These are phyloP conservation scores for Diabrotica undecimpunctata DNA, from an alignment of 1,140 invertebrate species.

Conservation along the genomic window DNA sequence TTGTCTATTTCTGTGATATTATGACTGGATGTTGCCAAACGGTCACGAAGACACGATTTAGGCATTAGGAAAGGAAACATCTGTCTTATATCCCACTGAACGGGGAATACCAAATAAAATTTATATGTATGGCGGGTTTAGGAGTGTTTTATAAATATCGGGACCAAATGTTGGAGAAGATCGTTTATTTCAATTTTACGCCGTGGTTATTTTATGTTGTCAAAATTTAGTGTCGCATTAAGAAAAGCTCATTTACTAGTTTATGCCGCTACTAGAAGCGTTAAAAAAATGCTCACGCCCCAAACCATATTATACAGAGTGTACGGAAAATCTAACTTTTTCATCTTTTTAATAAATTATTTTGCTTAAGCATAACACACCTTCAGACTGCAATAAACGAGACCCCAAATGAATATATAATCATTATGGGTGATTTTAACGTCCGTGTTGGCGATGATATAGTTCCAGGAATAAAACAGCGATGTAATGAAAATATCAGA, in stretches of 20 bases:
- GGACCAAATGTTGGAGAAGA: not conserved
- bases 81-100: constrained; percentile 17
- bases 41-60: constrained; percentile 28
- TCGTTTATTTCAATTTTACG: constrained; percentile 3
- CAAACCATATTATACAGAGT: too few relatives aligned
- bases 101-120: constrained; percentile 4
- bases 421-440: too few relatives aligned
- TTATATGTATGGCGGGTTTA: constrained; percentile 6
- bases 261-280: too few relatives aligned
- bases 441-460: too few relatives aligned
- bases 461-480: too few relatives aligned
- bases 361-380: too few relatives aligned
- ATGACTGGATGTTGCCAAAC: constrained; percentile 24
- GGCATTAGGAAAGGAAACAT: constrained; percentile 26
- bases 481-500: too few relatives aligned
- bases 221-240: not conserved
- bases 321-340: too few relatives aligned
- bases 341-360: too few relatives aligned
- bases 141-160: constrained; percentile 11
- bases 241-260: not conserved
- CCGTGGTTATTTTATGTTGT: not conserved
- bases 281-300: too few relatives aligned
- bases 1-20: constrained; percentile 32
- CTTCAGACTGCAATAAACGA: too few relatives aligned
- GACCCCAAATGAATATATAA: too few relatives aligned